Conservation (phyloP, 2,113 vertebrate species). For the Pseudonaja textilis region DNA sequence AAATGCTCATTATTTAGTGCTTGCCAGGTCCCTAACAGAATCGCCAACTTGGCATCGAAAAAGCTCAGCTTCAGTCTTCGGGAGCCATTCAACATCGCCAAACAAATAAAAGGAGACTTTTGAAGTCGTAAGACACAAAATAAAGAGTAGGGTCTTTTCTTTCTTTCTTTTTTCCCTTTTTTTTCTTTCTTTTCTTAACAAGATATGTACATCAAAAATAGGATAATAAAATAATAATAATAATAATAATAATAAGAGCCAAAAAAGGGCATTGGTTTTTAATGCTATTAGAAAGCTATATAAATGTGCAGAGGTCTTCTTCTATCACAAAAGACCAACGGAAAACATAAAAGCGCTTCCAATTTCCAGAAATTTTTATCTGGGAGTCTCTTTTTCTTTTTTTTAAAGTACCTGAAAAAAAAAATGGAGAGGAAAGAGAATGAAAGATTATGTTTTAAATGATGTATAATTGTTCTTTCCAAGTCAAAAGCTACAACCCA, state of each 20-base stretch:
- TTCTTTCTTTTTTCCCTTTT: constrained; percentile 16
- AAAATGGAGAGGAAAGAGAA: constrained; percentile 3
- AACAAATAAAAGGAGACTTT: constrained; percentile 72
- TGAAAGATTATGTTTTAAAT: neutral
- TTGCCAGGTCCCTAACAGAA: constrained; percentile 80
- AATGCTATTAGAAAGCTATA: constrained; percentile 76
- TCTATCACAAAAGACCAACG: constrained; percentile 65
- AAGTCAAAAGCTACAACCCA: neutral
- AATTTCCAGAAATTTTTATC: constrained; percentile 64
- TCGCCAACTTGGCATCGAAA: constrained; percentile 76
- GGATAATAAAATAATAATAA: neutral
- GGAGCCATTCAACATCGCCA: constrained; percentile 65
- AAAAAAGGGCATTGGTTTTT: constrained; percentile 78
- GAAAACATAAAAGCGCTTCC: constrained; percentile 62
- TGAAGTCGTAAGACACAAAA: constrained; percentile 76
- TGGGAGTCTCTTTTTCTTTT: constrained; percentile 61
- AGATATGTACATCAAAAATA: constrained; percentile 85
- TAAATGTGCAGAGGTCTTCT: constrained; percentile 70
- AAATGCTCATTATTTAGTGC: constrained; percentile 46
- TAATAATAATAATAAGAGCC: constrained; percentile 46
- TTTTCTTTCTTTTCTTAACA: constrained; percentile 62
- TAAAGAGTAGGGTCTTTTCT: constrained; percentile 69
- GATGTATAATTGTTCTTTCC: neutral
- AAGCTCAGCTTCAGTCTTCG: constrained; percentile 67
- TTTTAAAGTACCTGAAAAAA: constrained; percentile 63